phyloP scores from a whole-genome alignment of 2,888 invertebrate species.

The Flexamia atlantica region DNA sequence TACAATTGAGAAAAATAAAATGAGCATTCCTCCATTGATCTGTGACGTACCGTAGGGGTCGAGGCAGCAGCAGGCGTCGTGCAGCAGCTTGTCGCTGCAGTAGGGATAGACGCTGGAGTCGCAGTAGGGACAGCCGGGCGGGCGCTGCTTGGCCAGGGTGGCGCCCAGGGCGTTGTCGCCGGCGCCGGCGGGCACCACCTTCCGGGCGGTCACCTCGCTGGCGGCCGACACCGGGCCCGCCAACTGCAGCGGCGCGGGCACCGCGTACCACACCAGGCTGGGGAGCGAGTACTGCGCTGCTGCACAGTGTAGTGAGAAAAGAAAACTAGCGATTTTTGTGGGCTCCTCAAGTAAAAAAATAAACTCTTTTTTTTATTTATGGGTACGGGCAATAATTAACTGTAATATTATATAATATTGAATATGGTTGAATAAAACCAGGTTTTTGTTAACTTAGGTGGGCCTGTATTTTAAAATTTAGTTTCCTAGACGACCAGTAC shows the following conservation, averaged over 20 bases:
- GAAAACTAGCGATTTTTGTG: too few relatives aligned
- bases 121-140: conserved; percentile 81
- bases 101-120: conserved; percentile 88
- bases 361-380: too few relatives aligned
- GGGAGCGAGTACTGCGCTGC: conserved; percentile 5
- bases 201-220: not conserved
- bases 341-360: too few relatives aligned
- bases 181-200: not conserved
- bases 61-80: conserved; percentile 88
- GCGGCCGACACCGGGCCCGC: not conserved
- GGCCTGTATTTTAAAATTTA: too few relatives aligned
- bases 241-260: conserved; percentile 4
- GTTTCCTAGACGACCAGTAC: too few relatives aligned
- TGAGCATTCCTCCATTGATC: too few relatives aligned
- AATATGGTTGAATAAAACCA: too few relatives aligned
- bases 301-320: too few relatives aligned
- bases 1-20: too few relatives aligned
- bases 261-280: conserved; percentile 8
- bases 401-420: too few relatives aligned
- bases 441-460: too few relatives aligned
- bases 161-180: conserved; percentile 29
- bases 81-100: conserved; percentile 85
- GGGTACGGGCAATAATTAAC: too few relatives aligned
- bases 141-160: conserved; percentile 38
- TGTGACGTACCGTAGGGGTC: conserved; percentile 76